A percentile compares a stretch with the other conserved stretches of the same genome.
These are phyloP conservation scores for Ernsta delagoae DNA, from an alignment of 2,888 invertebrate genomes.

Conservation along the genomic window DNA sequence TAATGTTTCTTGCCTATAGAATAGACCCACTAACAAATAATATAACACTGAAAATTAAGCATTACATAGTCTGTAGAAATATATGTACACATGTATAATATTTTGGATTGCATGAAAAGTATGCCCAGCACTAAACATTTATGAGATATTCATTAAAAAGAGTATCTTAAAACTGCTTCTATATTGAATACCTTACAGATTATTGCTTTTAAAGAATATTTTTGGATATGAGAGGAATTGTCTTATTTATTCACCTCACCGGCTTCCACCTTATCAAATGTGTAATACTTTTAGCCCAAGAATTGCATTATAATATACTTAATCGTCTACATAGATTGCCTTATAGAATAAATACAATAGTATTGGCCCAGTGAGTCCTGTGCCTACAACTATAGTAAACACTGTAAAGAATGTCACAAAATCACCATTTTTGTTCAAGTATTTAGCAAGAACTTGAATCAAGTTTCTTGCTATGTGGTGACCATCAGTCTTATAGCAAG, in stretches of 20 bases:
- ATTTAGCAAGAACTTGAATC: slow-evolving; percentile 85
- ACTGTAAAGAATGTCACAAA: slow-evolving; percentile 82
- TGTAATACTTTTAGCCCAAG: background rate
- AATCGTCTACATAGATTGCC: slow-evolving; percentile 62
- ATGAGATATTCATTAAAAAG: background rate
- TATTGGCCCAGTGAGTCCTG: slow-evolving; percentile 88
- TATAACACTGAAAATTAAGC: no score
- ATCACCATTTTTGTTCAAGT: slow-evolving; percentile 85
- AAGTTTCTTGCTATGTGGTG: slow-evolving; percentile 92
- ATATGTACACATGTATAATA: no score
- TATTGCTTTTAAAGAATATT: background rate
- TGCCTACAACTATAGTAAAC: slow-evolving; percentile 89
- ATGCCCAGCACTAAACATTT: no score
- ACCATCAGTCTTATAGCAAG: slow-evolving; percentile 97
- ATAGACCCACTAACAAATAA: no score
- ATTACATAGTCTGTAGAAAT: no score
- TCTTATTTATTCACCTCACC: background rate
- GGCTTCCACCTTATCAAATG: background rate
- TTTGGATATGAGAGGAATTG: background rate
- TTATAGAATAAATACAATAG: slow-evolving; percentile 79
- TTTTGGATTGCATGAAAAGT: no score
- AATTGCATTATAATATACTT: slow-evolving; percentile 16
- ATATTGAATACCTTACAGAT: background rate
- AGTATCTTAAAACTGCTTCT: background rate
- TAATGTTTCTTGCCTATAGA: no score